Base-by-base conservation (phyloP, 2,888 invertebrate species). In the Andrena chrysosceles region DNA sequence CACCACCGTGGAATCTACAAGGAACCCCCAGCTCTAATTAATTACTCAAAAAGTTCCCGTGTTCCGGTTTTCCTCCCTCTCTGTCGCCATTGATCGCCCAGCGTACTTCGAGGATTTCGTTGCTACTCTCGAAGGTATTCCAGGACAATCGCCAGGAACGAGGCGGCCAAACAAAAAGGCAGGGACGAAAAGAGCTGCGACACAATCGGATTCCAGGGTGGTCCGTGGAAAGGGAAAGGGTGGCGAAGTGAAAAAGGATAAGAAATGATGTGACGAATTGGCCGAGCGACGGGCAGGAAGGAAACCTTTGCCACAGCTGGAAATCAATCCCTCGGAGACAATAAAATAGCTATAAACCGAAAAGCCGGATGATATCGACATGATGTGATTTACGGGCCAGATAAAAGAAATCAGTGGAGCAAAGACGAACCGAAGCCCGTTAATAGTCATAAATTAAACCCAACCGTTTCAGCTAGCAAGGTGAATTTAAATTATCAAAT, bases 291-390 rank as follows among this genome's bases (percentile, higher is more conserved):
- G 35, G n/a, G 62, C 6, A 48, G 56, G 69, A 75, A 62, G 73
- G 75, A 69, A 72, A 75, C 52, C 49, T 82, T 80, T 69, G 60
- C 52, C 74, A 7, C 35, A 16, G 59, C 56, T 59, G 70, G 70
- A 74, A 84, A 82, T 84, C 84, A 79, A 87, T 87, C 77, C 60
- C 66, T 75, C 59, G 6, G 69, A 70, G 79, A 86, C 84, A 87
- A 87, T 87, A 82, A 86, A 86, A 74, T 79, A 62, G 63, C 79
- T 67, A 77, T 84, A 81, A 87, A 87, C 76, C 63, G 42, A 26
- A 52, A 63, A 63, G 60, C 52, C 77, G 69, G 64, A 69, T 75
- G 83, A 77, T 85, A 83, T 79, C 84, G 81, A 56, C 72, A 63
- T 48, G 59, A 60, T 6, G 31, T 87, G 79, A 87, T 84, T 77